Base-by-base conservation (phyloP, 2,797 vertebrate species). In the Chelon auratus region DNA sequence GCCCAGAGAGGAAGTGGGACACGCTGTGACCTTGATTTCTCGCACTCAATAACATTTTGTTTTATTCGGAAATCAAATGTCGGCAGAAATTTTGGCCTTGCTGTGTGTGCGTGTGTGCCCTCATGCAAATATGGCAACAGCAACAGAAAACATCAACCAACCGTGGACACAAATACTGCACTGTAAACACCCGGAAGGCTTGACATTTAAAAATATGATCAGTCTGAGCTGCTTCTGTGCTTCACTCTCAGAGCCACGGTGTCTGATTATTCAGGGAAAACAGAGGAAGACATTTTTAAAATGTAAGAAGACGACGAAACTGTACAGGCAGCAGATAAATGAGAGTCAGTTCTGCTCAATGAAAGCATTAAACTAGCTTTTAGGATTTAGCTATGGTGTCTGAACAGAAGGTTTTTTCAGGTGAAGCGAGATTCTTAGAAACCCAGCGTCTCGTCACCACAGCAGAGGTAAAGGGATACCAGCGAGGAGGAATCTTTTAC, bases 11-110 rank as follows among this genome's bases (percentile, higher is more conserved):
- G 61, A 86, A 84, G 24, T 62, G 64, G 73, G 71, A 73, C 82
- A 70, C 66, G 26, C 56, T 6, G 20, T 73, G 84, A 87, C 79
- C 84, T 81, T 77, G 69, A 83, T 82, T 83, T 62, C 56, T 71
- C 62, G 8, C 1, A 10, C 42, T 62, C 48, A 40, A 73, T 43
- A 75, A 63, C 14, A 43, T 67, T 72, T 60, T 58, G 24, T 26
- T 26, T 60, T 62, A 57, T 62, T 73, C 76, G 54, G 2, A 80
- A 78, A 79, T 71, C 4, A 62, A 70, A 75, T 36, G 48, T 4
- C n/a, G 1, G 1, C 15, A n/a, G 51, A 69, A 33, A 72, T 69
- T 33, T 54, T 45, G 30, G 56, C 37, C 57, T 58, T 56, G 45
- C 51, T 59, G 13, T 13, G 18, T 17, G n/a, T 22, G 22, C 22